Percentiles rank a stretch among this genome's conserved stretches.
These are phyloP conservation scores for Troides oblongomaculatus DNA, from an alignment of 2,888 invertebrate species.

Conservation along the genomic window DNA sequence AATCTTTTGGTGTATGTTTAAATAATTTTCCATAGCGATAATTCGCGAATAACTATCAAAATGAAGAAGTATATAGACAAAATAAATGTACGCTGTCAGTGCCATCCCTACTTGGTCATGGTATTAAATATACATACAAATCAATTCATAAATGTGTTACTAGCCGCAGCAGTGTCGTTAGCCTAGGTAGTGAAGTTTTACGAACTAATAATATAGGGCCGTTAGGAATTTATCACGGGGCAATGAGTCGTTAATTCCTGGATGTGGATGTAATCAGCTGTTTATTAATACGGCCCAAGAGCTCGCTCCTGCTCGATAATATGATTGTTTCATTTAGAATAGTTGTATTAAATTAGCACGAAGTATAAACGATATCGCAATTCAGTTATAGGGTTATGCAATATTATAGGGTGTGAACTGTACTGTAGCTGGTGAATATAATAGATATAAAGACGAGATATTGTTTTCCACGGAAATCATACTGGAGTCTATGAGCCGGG, in stretches of 20 bases:
- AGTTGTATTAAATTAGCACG: background rate
- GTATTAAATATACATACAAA: background rate
- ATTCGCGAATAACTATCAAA: background rate
- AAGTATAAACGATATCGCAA: too few species aligned
- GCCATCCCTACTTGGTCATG: background rate
- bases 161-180: slow-evolving; percentile 30
- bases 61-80: too few species aligned
- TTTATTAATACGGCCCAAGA: slow-evolving; percentile 23
- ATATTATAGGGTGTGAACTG: too few species aligned
- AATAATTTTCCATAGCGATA: background rate
- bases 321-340: slow-evolving; percentile 6
- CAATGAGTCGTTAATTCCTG: slow-evolving; percentile 42
- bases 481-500: too few species aligned
- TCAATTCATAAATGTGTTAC: background rate
- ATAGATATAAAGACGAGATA: too few species aligned
- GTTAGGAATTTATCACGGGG: slow-evolving; percentile 43
- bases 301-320: slow-evolving; percentile 2
- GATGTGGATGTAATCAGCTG: slow-evolving; percentile 41
- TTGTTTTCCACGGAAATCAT: too few species aligned
- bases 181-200: slow-evolving; percentile 42
- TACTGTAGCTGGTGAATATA: too few species aligned
- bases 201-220: slow-evolving; percentile 44
- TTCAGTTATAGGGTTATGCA: too few species aligned
- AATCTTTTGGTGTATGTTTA: background rate
- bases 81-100: too few species aligned